Evolutionary conservation across 92 coral and sea anemone species (phyloP).

Genomic region (Epizoanthus illoricatus): DNA sequence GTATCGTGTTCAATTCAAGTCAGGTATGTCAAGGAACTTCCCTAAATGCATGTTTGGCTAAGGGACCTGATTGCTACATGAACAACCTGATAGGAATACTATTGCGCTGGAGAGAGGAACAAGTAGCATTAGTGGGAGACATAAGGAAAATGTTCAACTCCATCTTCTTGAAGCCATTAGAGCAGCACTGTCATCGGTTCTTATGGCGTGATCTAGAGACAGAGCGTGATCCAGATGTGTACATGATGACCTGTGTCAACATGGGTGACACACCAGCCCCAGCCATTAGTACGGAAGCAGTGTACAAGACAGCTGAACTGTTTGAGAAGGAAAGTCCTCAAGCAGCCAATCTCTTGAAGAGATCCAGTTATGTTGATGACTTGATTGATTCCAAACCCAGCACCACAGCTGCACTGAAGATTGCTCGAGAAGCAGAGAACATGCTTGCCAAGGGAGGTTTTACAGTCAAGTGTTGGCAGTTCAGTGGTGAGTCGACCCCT

Average conservation of each 20-base stretch:
- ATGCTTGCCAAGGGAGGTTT: slow-evolving; percentile 60
- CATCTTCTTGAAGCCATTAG: slow-evolving; percentile 39
- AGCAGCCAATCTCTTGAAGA: slow-evolving; percentile 49
- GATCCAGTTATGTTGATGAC: slow-evolving; percentile 65
- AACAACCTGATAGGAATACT: slow-evolving; percentile 60
- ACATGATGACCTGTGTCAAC: slow-evolving; percentile 47
- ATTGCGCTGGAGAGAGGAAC: slow-evolving; percentile 65
- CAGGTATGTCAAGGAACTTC: slow-evolving; percentile 49
- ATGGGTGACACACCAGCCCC: slow-evolving; percentile 62
- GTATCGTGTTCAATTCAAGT: slow-evolving; percentile 63
- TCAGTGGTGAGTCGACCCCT: slow-evolving; percentile 58
- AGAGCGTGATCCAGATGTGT: slow-evolving; percentile 33
- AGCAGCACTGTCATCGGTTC: slow-evolving; percentile 68
- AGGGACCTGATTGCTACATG: slow-evolving; percentile 64
- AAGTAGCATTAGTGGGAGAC: slow-evolving; percentile 51
- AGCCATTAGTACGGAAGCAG: slow-evolving; percentile 64
- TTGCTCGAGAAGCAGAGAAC: slow-evolving; percentile 45
- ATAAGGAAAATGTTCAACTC: slow-evolving; percentile 55
- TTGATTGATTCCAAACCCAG: slow-evolving; percentile 49
- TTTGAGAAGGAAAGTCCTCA: slow-evolving; percentile 43
- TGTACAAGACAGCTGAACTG: slow-evolving; percentile 60
- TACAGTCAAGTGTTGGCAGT: slow-evolving; percentile 58
- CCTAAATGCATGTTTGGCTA: slow-evolving; percentile 50
- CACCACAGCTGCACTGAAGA: slow-evolving; percentile 40
- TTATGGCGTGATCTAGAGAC: slow-evolving; percentile 50